A percentile compares a stretch with the other conserved stretches of the same genome.
Conservation (phyloP, 2,888 invertebrate genomes). For the Sesia bembeciformis region DNA sequence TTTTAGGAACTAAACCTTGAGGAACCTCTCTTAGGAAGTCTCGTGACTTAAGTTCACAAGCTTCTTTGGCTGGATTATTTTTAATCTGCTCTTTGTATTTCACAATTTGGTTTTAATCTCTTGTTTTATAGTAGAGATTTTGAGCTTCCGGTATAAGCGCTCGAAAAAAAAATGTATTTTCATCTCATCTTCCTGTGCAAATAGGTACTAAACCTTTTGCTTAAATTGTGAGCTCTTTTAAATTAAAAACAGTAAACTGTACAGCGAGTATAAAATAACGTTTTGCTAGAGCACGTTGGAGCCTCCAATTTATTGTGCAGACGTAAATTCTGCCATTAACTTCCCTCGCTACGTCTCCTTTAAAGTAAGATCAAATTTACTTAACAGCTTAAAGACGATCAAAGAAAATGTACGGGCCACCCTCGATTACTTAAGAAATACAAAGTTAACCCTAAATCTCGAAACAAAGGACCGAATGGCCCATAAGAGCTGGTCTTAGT, state of each 20-base stretch:
- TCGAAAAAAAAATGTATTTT: too few species aligned
- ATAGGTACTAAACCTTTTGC: too few species aligned
- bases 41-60: too few species aligned
- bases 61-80: too few species aligned
- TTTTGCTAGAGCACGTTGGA: not conserved
- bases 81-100: too few species aligned
- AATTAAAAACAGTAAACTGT: not conserved
- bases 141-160: too few species aligned
- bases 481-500: conserved; percentile 29
- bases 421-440: conserved; percentile 12
- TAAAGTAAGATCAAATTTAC: conserved; percentile 16
- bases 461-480: conserved; percentile 24
- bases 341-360: not conserved
- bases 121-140: too few species aligned
- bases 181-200: too few species aligned
- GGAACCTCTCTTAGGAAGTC: too few species aligned
- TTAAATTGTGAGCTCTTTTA: not conserved
- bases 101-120: too few species aligned
- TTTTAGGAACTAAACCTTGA: too few species aligned
- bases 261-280: not conserved
- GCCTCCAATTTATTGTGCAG: not conserved
- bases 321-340: not conserved
- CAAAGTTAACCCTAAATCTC: conserved; percentile 12
- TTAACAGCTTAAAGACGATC: conserved; percentile 13
- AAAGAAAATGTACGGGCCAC: conserved; percentile 9